phyloP scores from a whole-genome alignment of 1,140 invertebrate species.

The Drosophila quadrilineata region DNA sequence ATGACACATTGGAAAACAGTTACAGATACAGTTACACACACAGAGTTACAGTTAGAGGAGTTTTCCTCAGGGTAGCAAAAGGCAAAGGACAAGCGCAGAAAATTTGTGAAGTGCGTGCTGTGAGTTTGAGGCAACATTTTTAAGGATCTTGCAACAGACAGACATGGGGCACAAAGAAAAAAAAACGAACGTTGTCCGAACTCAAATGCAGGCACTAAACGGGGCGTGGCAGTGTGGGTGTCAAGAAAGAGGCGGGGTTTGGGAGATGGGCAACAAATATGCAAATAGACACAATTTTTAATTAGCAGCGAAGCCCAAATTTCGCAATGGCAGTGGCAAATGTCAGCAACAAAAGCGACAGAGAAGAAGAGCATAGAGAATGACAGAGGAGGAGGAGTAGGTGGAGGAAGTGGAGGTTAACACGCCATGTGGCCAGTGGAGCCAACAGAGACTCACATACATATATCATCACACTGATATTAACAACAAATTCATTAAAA shows the following conservation, averaged over 20 bases:
- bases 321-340: constrained; percentile 53
- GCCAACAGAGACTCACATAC: constrained; percentile 32
- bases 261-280: constrained; percentile 55
- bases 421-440: constrained; percentile 2
- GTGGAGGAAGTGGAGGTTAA: background rate
- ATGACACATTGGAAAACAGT: constrained; percentile 31
- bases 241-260: too few species aligned
- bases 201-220: constrained; percentile 55
- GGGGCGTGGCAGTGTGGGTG: constrained; percentile 3
- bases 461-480: constrained; percentile 55
- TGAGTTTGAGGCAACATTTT: background rate
- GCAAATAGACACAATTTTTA: constrained; percentile 79
- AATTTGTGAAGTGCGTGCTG: constrained; percentile 21
- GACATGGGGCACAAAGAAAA: too few species aligned
- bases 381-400: background rate
- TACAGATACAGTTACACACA: too few species aligned
- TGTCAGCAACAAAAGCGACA: constrained; percentile 69
- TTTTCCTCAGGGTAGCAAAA: background rate
- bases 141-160: constrained; percentile 49
- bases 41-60: background rate
- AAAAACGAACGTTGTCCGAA: constrained; percentile 41
- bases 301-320: constrained; percentile 75
- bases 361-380: constrained; percentile 40
- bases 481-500: constrained; percentile 78
- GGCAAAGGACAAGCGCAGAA: constrained; percentile 50